Evolutionary conservation across 2,888 invertebrate genomes (phyloP).

Genomic region (Apeira syringaria): DNA sequence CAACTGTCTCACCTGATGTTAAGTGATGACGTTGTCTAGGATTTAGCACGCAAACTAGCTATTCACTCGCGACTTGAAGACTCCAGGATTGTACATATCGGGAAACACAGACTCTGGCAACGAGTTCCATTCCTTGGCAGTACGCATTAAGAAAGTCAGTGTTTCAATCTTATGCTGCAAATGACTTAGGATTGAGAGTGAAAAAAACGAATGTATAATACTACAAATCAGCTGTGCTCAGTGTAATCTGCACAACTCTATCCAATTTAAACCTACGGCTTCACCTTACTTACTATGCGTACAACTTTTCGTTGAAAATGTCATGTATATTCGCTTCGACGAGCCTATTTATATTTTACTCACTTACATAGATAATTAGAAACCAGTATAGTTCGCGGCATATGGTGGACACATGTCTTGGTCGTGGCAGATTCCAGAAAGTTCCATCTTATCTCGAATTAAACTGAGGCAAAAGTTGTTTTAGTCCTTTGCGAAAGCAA

Average conservation of each 20-base stretch:
- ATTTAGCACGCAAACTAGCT: too few species aligned
- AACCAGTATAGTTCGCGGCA: conserved; percentile 19
- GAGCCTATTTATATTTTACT: conserved; percentile 19
- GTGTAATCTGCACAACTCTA: conserved; percentile 13
- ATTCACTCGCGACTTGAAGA: too few species aligned
- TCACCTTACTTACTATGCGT: conserved; percentile 7
- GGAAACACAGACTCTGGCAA: too few species aligned
- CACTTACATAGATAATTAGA: conserved; percentile 27
- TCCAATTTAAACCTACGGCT: conserved; percentile 20
- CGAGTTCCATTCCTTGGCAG: too few species aligned
- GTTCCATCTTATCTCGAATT: conserved; percentile 20
- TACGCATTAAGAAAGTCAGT: too few species aligned
- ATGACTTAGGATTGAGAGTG: too few species aligned
- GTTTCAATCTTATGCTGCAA: too few species aligned
- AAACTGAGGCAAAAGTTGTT: conserved; percentile 20
- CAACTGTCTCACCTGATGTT: too few species aligned
- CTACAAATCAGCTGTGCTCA: too few species aligned
- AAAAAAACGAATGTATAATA: too few species aligned
- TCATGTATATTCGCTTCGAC: conserved; percentile 8
- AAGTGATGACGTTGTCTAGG: too few species aligned
- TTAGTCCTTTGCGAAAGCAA: conserved; percentile 26
- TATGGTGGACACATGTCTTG: conserved; percentile 28
- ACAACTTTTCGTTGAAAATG: conserved; percentile 1
- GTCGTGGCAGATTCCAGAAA: conserved; percentile 19
- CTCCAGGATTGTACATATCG: too few species aligned